Evolutionary conservation across 2,888 invertebrate genomes (phyloP).

Genomic region (Carabus problematicus): DNA sequence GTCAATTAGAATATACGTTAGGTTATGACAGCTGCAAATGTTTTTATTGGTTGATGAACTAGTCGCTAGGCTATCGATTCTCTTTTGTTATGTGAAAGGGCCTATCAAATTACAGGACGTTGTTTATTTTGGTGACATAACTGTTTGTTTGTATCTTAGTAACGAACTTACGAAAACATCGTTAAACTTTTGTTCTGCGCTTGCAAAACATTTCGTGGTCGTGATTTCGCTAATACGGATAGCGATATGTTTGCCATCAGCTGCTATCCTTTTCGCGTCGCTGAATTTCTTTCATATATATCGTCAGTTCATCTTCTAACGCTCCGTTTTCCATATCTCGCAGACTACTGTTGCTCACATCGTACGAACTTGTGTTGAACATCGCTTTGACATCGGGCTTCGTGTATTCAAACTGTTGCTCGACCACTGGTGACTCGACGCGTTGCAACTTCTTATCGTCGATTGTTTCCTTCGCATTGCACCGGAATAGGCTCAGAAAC

Average conservation of each 20-base stretch:
- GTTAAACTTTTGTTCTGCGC: too few species aligned
- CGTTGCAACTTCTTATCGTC: slow-evolving; percentile 28
- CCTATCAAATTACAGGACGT: too few species aligned
- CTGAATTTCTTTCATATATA: slow-evolving; percentile 51
- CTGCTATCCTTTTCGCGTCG: slow-evolving; percentile 36
- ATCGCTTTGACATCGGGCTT: slow-evolving; percentile 12
- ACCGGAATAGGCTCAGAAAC: slow-evolving; percentile 23
- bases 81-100: too few species aligned
- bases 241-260: slow-evolving; percentile 31
- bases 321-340: slow-evolving; percentile 58
- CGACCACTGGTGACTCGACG: slow-evolving; percentile 24
- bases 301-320: slow-evolving; percentile 60
- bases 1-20: too few species aligned
- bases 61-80: too few species aligned
- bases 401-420: slow-evolving; percentile 32
- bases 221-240: slow-evolving; percentile 13
- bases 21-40: too few species aligned
- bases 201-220: too few species aligned
- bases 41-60: too few species aligned
- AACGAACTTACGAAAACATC: too few species aligned
- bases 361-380: slow-evolving; percentile 54
- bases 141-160: too few species aligned
- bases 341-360: slow-evolving; percentile 59
- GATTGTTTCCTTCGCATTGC: slow-evolving; percentile 21
- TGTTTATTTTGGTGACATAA: too few species aligned